A percentile compares a stretch with the other conserved stretches of the same genome.
Evolutionary conservation across 1,140 invertebrate species (phyloP).

Genomic region (Polypedilum vanderplanki): DNA sequence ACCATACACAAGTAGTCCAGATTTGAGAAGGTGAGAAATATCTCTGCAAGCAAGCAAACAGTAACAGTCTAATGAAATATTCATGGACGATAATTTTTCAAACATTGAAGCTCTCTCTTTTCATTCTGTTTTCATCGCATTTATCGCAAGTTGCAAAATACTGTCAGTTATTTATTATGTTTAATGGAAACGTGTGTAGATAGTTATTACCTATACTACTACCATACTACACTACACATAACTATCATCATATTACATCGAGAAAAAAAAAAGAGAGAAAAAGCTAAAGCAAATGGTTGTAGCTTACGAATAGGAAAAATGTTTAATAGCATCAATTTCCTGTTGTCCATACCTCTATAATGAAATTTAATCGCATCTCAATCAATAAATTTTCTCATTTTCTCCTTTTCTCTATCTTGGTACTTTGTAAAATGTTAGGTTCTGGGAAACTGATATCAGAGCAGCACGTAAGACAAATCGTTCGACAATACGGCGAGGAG

Average conservation of each 20-base stretch:
- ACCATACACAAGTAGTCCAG: slow-evolving; percentile 66
- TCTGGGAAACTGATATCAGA: slow-evolving; percentile 74
- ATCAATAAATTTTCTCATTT: slow-evolving; percentile 17
- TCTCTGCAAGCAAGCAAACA: background rate
- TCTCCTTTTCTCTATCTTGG: background rate
- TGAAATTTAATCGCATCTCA: slow-evolving; percentile 26
- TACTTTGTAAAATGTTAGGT: slow-evolving; percentile 33
- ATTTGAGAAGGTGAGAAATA: slow-evolving; percentile 55
- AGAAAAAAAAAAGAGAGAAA: too few relatives aligned
- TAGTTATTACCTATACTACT: background rate
- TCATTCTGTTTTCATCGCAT: slow-evolving; percentile 4
- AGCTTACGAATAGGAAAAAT: background rate
- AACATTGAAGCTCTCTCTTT: background rate
- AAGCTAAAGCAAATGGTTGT: background rate
- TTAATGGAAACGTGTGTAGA: background rate
- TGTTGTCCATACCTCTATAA: slow-evolving; percentile 4
- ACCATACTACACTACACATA: background rate
- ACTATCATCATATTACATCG: background rate
- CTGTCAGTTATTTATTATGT: slow-evolving; percentile 14
- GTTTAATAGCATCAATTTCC: slow-evolving; percentile 13
- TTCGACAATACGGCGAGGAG: slow-evolving; percentile 43
- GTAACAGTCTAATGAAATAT: slow-evolving; percentile 23
- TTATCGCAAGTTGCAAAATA: background rate
- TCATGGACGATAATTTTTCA: slow-evolving; percentile 24
- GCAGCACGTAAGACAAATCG: slow-evolving; percentile 58